Conservation (phyloP, 2,113 vertebrate genomes). For the Eulacestoma nigropectus region DNA sequence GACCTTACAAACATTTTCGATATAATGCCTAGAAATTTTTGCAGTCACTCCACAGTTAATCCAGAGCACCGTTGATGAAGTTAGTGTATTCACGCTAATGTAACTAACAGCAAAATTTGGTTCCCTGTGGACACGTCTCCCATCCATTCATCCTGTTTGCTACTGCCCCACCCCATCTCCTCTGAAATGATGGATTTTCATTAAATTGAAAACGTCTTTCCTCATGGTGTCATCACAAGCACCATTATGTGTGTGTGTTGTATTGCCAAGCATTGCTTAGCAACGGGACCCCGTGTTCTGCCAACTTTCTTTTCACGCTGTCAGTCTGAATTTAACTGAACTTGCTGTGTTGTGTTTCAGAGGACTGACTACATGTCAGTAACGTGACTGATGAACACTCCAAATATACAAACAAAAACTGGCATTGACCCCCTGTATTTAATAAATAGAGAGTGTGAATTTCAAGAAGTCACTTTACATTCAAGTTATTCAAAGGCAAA, state of each 20-base stretch:
- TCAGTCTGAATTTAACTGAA: constrained; percentile 68
- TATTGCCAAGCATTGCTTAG: constrained; percentile 67
- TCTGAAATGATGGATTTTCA: neutral
- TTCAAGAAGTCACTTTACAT: constrained; percentile 22
- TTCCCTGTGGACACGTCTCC: neutral
- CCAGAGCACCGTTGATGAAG: neutral
- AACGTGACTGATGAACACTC: constrained; percentile 36
- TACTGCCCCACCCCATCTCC: neutral
- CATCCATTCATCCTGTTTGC: constrained; percentile 1
- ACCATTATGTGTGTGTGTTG: neutral
- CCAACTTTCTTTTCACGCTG: constrained; percentile 65
- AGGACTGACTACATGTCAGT: constrained; percentile 40
- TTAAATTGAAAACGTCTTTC: constrained; percentile 28
- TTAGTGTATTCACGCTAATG: neutral
- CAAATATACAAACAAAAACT: constrained; percentile 29
- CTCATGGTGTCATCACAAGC: constrained; percentile 33
- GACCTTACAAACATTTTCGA: neutral
- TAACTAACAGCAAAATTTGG: neutral
- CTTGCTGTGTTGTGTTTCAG: constrained; percentile 59
- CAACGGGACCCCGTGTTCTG: constrained; percentile 67
- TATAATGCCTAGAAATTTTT: neutral
- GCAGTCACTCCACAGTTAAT: neutral
- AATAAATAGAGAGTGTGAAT: constrained; percentile 7
- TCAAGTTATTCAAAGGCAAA: neutral
- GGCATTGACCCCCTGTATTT: constrained; percentile 2